Evolutionary conservation across 1,140 invertebrate genomes (phyloP).

Genomic region (Aethina tumida): DNA sequence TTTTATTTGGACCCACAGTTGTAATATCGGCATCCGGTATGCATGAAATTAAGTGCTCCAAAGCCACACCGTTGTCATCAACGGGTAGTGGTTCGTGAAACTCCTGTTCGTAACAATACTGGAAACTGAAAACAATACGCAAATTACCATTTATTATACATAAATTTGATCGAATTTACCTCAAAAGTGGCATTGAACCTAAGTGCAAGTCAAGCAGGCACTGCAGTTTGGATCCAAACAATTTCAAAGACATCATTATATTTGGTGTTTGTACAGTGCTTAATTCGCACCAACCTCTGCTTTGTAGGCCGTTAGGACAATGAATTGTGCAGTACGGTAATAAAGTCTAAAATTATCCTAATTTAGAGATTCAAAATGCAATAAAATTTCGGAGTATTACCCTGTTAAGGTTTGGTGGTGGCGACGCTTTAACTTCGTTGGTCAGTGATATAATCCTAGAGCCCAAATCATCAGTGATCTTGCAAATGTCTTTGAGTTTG

Average conservation of each 20-base stretch:
- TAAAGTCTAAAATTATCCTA: conserved; percentile 39
- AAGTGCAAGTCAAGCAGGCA: conserved; percentile 52
- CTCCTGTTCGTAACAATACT: conserved; percentile 66
- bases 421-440: conserved; percentile 43
- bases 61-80: conserved; percentile 59
- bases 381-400: conserved; percentile 20
- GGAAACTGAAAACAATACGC: conserved; percentile 45
- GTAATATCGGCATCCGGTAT: conserved; percentile 56
- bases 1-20: conserved; percentile 29
- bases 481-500: conserved; percentile 67
- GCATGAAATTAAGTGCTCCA: conserved; percentile 81
- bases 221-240: conserved; percentile 50
- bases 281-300: conserved; percentile 57
- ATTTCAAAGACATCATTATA: conserved; percentile 53
- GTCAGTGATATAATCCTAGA: conserved; percentile 60
- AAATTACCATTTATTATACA: conserved; percentile 5
- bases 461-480: conserved; percentile 56
- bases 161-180: conserved; percentile 38
- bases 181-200: conserved; percentile 60
- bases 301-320: conserved; percentile 38
- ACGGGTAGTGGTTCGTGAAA: conserved; percentile 46
- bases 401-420: conserved; percentile 42
- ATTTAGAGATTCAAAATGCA: neutral
- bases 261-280: conserved; percentile 61
- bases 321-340: conserved; percentile 55